Evolutionary conservation across 35 echinoderm and acorn worm genomes (phyloP).

Genomic region (Hemicentrotus pulcherrimus): DNA sequence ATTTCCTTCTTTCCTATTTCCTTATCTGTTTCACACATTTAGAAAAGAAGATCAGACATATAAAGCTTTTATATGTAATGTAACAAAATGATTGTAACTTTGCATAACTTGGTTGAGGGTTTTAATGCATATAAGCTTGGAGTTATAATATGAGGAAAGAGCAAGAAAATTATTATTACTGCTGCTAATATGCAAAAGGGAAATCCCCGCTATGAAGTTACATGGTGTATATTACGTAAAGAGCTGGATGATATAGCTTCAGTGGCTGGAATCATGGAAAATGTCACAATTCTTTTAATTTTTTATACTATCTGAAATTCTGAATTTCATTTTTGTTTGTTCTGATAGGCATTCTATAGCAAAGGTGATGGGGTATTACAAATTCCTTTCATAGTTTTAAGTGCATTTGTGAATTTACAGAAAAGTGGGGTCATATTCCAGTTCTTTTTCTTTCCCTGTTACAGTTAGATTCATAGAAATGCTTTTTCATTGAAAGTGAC

Average conservation of each 20-base stretch:
- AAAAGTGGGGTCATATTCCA: background rate
- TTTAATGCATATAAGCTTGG: too few relatives aligned
- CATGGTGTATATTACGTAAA: background rate
- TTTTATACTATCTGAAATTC: background rate
- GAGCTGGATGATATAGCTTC: background rate
- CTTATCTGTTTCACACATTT: too few relatives aligned
- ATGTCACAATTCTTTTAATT: background rate
- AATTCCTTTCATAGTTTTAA: background rate
- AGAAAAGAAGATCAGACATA: too few relatives aligned
- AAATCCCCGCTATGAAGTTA: background rate
- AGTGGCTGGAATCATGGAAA: background rate
- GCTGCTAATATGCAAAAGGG: background rate
- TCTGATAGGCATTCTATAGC: background rate
- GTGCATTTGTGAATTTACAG: background rate
- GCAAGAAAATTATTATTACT: background rate
- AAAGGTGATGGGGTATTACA: background rate
- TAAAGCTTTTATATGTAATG: too few relatives aligned
- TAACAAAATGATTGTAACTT: too few relatives aligned
- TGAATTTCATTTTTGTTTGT: background rate
- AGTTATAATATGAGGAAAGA: background rate
- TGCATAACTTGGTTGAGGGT: too few relatives aligned
- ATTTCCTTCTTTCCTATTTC: too few relatives aligned
- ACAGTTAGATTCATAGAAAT: background rate
- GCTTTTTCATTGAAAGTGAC: background rate
- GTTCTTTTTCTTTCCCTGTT: background rate